Evolutionary conservation across 2,888 invertebrate genomes (phyloP).

Genomic region (Sminthurides aquaticus): DNA sequence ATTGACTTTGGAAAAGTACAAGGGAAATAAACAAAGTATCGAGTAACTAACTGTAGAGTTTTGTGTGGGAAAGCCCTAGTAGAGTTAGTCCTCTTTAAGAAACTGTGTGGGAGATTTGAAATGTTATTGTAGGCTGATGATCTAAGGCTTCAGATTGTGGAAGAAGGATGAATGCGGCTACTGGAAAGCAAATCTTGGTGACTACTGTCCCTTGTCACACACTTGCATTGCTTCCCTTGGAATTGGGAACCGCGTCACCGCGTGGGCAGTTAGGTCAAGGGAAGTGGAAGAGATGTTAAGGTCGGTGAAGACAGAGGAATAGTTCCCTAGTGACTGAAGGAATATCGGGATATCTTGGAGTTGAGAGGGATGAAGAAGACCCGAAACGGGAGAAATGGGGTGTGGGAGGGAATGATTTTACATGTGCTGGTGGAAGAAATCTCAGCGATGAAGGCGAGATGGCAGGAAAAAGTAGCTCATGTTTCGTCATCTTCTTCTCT

Average conservation of each 20-base stretch:
- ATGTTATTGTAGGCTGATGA: not conserved
- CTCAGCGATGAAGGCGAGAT: no score
- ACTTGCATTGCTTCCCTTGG: conserved; percentile 1
- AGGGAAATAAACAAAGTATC: conserved; percentile 23
- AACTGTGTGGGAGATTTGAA: not conserved
- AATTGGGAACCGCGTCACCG: not conserved
- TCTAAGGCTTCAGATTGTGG: conserved; percentile 3
- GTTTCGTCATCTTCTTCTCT: conserved; percentile 27
- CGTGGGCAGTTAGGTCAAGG: not conserved
- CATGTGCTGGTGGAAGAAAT: not conserved
- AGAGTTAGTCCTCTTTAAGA: not conserved
- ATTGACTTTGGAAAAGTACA: not conserved
- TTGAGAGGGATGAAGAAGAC: not conserved
- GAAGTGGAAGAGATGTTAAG: not conserved
- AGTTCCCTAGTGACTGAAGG: not conserved
- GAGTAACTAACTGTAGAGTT: not conserved
- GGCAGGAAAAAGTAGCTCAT: conserved; percentile 40
- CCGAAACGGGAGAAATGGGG: not conserved
- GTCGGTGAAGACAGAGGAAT: not conserved
- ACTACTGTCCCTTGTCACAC: not conserved
- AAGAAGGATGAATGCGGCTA: not conserved
- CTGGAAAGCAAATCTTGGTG: not conserved
- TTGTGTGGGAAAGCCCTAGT: conserved; percentile 15
- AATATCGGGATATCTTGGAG: not conserved
- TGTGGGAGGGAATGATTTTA: not conserved